Base-by-base conservation (phyloP, 2,113 vertebrate species). In the Sciurus niger region DNA sequence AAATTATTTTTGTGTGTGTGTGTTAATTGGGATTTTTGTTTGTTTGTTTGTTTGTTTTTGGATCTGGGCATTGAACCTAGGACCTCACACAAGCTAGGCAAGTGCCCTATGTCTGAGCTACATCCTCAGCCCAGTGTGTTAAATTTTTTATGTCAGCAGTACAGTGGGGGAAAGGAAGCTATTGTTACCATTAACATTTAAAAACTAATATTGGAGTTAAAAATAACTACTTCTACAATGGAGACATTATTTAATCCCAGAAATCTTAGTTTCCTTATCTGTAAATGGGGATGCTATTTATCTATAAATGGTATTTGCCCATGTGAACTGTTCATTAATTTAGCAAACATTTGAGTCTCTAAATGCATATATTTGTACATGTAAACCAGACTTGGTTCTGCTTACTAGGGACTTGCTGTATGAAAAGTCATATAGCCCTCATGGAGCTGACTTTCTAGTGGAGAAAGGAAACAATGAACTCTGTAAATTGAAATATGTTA, bases 181-280 rank as follows among this genome's bases (percentile, higher is more conserved):
- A 34, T 55, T 63, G 14, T 72, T 40, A 63, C 12, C n/a, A 70
- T 55, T 40, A 53, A 94, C 17, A 55, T 48, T 48, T 78, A 79
- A 79, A 95, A 90, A 76, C 43, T 18, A 34, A 95, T 55, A 67
- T 88, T 95, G 60, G 92, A 95, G 51, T 72, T 58, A 84, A 90
- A 87, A 92, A 92, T 68, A 74, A 82, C 34, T 48, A n/a, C 55
- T 79, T 89, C 30, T 0, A 40, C 20, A 53, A 89, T 89, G 12
- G 17, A 86, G 10, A 74, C 58, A 84, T 83, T 86, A 72, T 73
- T 89, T 93, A 89, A 78, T 83, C 68, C 13, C 60, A 73, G 11
- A 82, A 96, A 83, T 8, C 48, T 91, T 30, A 51, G 40, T 94
- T 95, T 89, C 20, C 65, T 89, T 77, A 89, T 70, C 51, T 82